A percentile compares a stretch with the other conserved stretches of the same genome.
Evolutionary conservation across 1,140 invertebrate species (phyloP).

Genomic region (Eriocheir sinensis): DNA sequence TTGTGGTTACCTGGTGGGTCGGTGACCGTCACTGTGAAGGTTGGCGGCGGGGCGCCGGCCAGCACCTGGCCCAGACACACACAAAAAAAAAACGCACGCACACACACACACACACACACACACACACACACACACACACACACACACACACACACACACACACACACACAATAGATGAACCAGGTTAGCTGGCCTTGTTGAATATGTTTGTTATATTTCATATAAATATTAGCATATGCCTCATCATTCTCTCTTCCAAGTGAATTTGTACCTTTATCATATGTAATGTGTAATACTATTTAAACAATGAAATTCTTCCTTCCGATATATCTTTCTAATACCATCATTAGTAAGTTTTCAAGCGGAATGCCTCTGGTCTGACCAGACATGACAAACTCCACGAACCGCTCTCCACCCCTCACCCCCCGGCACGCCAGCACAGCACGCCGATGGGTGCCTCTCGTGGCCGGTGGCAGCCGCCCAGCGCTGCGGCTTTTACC

Average conservation of each 20-base stretch:
- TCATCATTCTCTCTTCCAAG: too few relatives aligned
- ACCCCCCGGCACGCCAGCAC: not conserved
- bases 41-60: not conserved
- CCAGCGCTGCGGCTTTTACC: not conserved
- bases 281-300: not conserved
- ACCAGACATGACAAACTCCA: not conserved
- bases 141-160: not conserved
- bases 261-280: not conserved
- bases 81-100: not conserved
- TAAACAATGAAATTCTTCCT: not conserved
- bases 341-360: not conserved
- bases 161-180: not conserved
- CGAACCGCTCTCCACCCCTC: not conserved
- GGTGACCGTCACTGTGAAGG: too few relatives aligned
- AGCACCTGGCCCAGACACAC: not conserved
- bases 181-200: not conserved
- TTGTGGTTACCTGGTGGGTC: too few relatives aligned
- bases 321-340: not conserved
- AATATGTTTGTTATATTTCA: not conserved
- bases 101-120: constrained; percentile 6
- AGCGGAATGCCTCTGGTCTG: not conserved
- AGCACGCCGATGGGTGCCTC: not conserved
- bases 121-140: constrained; percentile 21
- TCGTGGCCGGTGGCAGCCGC: not conserved
- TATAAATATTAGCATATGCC: too few relatives aligned